Conservation (phyloP, 2,113 vertebrate genomes). For the Melospiza melodia region DNA sequence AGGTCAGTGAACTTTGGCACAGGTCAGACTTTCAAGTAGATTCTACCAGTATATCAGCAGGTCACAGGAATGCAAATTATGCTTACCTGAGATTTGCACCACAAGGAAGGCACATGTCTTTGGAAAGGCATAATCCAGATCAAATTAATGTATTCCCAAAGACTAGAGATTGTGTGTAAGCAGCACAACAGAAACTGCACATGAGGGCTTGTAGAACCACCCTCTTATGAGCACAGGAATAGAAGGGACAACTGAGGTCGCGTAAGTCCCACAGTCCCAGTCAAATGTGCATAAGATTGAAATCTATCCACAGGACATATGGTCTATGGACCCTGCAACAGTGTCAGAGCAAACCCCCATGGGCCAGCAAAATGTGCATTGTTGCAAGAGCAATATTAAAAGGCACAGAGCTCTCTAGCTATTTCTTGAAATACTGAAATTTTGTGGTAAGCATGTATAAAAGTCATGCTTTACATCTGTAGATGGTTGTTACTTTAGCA, state of each 20-base stretch:
- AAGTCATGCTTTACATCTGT: background rate
- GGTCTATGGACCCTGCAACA: background rate
- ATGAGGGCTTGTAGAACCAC: background rate
- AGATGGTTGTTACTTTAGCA: background rate
- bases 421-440: background rate
- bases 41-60: background rate
- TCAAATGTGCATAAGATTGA: background rate
- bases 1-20: background rate
- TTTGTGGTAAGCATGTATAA: background rate
- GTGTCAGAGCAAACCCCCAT: background rate
- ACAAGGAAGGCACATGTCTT: background rate
- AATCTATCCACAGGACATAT: background rate
- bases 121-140: background rate
- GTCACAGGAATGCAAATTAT: background rate
- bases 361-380: background rate
- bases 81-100: background rate
- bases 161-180: background rate
- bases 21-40: background rate
- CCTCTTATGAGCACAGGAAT: background rate
- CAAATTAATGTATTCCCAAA: background rate
- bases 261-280: background rate
- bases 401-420: background rate
- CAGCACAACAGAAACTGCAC: background rate
- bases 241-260: background rate
- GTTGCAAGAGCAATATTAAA: fast-evolving